These are phyloP conservation scores for Bibio marci DNA, from an alignment of 2,888 invertebrate genomes.

Conservation along the genomic window DNA sequence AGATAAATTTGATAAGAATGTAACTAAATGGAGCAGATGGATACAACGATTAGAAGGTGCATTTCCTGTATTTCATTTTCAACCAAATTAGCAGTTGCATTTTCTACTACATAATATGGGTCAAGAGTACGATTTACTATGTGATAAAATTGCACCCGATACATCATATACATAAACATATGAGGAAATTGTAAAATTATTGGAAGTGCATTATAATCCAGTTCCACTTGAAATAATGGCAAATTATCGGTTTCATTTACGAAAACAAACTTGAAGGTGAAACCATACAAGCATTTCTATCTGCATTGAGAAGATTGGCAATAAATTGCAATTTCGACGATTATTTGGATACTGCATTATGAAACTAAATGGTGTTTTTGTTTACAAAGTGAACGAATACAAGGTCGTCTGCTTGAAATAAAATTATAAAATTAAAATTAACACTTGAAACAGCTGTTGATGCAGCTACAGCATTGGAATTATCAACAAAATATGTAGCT, in stretches of 20 bases:
- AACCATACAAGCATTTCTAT: conserved; percentile 11
- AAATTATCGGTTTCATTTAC: conserved; percentile 13
- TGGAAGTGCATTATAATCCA: no score
- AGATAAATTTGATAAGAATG: no score
- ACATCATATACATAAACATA: no score
- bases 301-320: conserved; percentile 11
- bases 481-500: not conserved
- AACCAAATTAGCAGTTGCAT: no score
- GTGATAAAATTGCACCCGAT: no score
- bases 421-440: no score
- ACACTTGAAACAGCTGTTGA: not conserved
- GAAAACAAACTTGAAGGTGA: conserved; percentile 14
- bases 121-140: no score
- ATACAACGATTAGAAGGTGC: no score
- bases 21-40: no score
- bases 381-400: not conserved
- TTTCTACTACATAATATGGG: no score
- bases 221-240: conserved; percentile 15
- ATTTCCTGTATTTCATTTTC: no score
- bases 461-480: not conserved
- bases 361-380: conserved; percentile 15
- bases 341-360: conserved; percentile 14
- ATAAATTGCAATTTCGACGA: conserved; percentile 13
- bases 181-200: no score
- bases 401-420: not conserved